These are phyloP conservation scores for Sclerodermus sp. DNA, from an alignment of 2,888 invertebrate species.

Conservation along the genomic window DNA sequence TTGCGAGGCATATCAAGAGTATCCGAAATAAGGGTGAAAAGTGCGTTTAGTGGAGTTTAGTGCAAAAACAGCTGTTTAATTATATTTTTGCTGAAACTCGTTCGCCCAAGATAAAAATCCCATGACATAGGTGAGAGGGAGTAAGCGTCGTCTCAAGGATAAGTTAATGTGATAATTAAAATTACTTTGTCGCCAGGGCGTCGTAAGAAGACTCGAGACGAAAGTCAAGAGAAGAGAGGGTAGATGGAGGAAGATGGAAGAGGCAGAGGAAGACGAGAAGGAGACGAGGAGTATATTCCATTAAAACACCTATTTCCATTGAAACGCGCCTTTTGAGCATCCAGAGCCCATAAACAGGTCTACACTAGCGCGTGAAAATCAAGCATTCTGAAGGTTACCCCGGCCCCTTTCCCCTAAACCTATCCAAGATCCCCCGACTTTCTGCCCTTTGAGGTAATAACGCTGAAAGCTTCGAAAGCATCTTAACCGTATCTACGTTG, in stretches of 20 bases:
- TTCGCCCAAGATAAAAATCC: too few species aligned
- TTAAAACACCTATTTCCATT: constrained; percentile 22
- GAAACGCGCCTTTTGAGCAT: constrained; percentile 10
- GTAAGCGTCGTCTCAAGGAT: too few species aligned
- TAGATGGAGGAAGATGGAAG: too few species aligned
- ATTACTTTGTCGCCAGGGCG: constrained; percentile 24
- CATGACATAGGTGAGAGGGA: too few species aligned
- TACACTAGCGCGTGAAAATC: too few species aligned
- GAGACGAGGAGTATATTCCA: constrained; percentile 14
- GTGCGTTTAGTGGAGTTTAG: too few species aligned
- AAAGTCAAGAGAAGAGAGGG: too few species aligned
- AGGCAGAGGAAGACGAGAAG: not conserved
- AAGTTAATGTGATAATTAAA: constrained; percentile 36
- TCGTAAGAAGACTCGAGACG: too few species aligned
- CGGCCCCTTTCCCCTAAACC: constrained; percentile 4
- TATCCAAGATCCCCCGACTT: not conserved
- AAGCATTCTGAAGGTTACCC: not conserved
- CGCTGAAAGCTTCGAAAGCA: constrained; percentile 11
- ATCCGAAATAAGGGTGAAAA: too few species aligned
- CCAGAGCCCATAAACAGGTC: not conserved
- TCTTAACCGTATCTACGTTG: constrained; percentile 4
- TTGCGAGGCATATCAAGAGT: too few species aligned
- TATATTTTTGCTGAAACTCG: too few species aligned
- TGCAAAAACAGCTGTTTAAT: too few species aligned
- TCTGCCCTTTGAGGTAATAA: constrained; percentile 9